A percentile compares a stretch with the other conserved stretches of the same genome.
Conservation (phyloP, 1,140 invertebrate genomes). For the Drosophila carrolli region DNA sequence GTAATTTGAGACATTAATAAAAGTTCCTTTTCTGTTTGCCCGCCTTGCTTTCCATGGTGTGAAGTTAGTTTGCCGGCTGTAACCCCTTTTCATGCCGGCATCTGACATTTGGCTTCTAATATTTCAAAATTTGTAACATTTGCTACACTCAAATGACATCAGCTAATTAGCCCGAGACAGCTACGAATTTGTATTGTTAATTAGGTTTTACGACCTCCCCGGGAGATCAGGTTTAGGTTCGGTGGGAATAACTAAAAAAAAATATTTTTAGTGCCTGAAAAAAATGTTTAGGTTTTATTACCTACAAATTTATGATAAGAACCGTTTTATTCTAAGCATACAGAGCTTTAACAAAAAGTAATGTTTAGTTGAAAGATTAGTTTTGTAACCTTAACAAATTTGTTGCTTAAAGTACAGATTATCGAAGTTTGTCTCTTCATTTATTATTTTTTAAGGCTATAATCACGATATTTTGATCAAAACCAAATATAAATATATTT, state of each 20-base stretch:
- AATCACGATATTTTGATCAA: too few relatives aligned
- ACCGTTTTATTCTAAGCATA: too few relatives aligned
- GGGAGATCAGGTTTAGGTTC: slow-evolving; percentile 22
- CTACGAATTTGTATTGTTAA: slow-evolving; percentile 31
- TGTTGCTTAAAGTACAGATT: too few relatives aligned
- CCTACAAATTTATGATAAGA: too few relatives aligned
- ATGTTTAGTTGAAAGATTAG: too few relatives aligned
- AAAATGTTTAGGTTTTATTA: neutral
- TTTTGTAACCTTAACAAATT: too few relatives aligned
- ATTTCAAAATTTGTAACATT: slow-evolving; percentile 66
- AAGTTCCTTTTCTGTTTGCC: slow-evolving; percentile 27
- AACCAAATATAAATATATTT: too few relatives aligned
- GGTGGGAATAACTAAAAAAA: slow-evolving; percentile 7
- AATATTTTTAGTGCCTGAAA: neutral
- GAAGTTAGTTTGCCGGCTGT: slow-evolving; percentile 39
- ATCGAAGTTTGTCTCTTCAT: too few relatives aligned
- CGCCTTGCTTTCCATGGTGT: neutral
- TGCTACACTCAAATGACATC: slow-evolving; percentile 51
- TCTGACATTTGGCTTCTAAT: slow-evolving; percentile 53
- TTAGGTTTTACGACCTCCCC: slow-evolving; percentile 32
- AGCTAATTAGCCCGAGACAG: slow-evolving; percentile 53
- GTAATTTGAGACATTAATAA: slow-evolving; percentile 79
- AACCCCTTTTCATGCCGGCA: slow-evolving; percentile 49
- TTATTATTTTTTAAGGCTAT: too few relatives aligned
- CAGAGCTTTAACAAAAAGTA: too few relatives aligned